These are phyloP conservation scores for Prionchulus punctatus DNA, from an alignment of 2,888 invertebrate species.

Conservation along the genomic window DNA sequence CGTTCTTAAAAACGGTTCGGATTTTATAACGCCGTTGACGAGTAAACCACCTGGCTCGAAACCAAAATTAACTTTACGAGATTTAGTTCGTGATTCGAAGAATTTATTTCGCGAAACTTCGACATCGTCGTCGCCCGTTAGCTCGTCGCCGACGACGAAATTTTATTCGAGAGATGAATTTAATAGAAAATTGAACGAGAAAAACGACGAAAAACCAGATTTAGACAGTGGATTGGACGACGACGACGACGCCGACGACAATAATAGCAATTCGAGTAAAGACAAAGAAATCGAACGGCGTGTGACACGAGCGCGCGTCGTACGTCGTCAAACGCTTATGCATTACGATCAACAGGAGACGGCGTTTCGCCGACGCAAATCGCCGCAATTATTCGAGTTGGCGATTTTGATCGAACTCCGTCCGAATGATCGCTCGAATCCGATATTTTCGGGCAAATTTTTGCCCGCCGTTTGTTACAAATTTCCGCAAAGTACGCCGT, in stretches of 20 bases:
- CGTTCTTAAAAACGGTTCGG: too few relatives aligned
- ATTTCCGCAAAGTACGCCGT: background rate
- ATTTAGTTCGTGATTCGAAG: too few relatives aligned
- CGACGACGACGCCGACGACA: background rate
- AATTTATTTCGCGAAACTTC: too few relatives aligned
- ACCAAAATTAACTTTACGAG: too few relatives aligned
- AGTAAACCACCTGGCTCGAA: too few relatives aligned
- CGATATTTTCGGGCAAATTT: background rate
- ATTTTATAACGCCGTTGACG: too few relatives aligned
- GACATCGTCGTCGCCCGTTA: too few relatives aligned
- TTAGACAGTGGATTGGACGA: too few relatives aligned
- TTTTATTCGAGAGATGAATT: too few relatives aligned
- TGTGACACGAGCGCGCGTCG: background rate
- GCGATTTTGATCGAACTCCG: slow-evolving; percentile 2
- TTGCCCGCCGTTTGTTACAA: slow-evolving; percentile 2
- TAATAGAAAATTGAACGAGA: too few relatives aligned
- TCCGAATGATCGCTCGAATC: background rate
- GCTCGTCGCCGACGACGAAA: too few relatives aligned
- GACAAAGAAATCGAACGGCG: background rate
- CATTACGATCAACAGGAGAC: slow-evolving; percentile 8
- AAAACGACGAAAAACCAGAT: too few relatives aligned
- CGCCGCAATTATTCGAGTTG: slow-evolving; percentile 10
- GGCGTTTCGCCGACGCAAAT: background rate
- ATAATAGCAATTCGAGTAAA: background rate
- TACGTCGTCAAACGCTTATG: slow-evolving; percentile 1